Evolutionary conservation across 2,888 invertebrate species (phyloP), one percentile per base, ranked within the genome.

Genomic region (Ophion obscuratus): DNA sequence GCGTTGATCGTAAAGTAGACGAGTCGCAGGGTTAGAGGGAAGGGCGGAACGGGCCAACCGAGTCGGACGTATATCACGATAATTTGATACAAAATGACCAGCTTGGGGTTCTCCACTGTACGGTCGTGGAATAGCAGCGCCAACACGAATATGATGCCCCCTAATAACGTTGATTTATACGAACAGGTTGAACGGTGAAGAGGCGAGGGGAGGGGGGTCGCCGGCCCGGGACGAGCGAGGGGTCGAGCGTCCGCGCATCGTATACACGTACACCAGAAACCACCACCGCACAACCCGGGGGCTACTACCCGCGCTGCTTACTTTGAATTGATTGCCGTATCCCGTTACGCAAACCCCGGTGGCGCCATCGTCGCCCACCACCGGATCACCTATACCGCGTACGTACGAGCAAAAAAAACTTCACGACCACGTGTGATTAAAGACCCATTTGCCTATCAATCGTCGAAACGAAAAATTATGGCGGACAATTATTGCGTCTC

Each of bases 91-190:
- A 90, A 92, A 93, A 94, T 93, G 92, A 92, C 92, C 91, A 88
- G 92, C 87, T 88, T 89, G 89, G 89, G 91, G 88, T 89, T 91
- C 88, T 87, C 53, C 17, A 53, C 17, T 14, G 5, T 5, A 17
- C 53, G 14, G 53, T 5, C 53, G 87, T 83, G 89, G 87, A 86
- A 61, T 88, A 57, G 57, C 66, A 61, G 6, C 44, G 62, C 57
- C 86, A 83, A 87, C 87, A 80, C 90, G 92, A 93, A 94, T 92
- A 93, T 89, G 93, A 94, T 90, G 92, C 94, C 92, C 82, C 91
- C 90, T 93, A 93, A 94, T 93, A 93, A 94, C 93, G 91, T 92
- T 93, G 94, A 93, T 93, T 94, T 94, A 93, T 93, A 92, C 85
- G 88, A 88, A 90, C 61, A 90, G 91, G 91, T 90, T 91, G 90